A percentile compares a stretch with the other conserved stretches of the same genome.
These are phyloP conservation scores for Otocyon megalotis DNA, from an alignment of 2,113 vertebrate genomes.

Conservation along the genomic window DNA sequence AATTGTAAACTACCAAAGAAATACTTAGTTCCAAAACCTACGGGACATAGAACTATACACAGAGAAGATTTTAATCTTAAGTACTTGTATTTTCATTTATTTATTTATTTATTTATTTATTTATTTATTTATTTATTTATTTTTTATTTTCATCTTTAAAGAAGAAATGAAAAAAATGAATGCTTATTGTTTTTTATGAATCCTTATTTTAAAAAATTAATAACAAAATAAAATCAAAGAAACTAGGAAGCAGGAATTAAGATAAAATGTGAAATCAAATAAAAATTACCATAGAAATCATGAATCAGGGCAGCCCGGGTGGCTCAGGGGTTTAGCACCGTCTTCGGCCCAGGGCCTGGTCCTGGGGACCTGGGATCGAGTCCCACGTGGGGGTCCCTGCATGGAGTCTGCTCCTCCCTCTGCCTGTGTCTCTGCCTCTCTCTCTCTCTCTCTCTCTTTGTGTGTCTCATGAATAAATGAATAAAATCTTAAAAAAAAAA, in stretches of 20 bases:
- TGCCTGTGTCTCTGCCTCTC: too few species aligned
- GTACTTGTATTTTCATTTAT: not conserved
- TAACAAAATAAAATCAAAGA: not conserved
- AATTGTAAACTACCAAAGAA: not conserved
- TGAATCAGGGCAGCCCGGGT: not conserved
- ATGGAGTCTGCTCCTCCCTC: too few species aligned
- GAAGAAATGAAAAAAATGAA: slow-evolving; percentile 1
- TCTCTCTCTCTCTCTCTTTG: too few species aligned
- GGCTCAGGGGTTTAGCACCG: too few species aligned
- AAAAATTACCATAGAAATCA: not conserved
- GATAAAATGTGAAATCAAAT: not conserved
- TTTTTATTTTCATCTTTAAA: not conserved
- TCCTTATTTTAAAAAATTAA: not conserved
- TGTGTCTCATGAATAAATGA: too few species aligned
- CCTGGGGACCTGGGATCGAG: too few species aligned
- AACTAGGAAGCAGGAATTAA: slow-evolving; percentile 13
- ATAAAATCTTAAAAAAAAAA: too few species aligned
- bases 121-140: too few species aligned
- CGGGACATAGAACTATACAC: not conserved
- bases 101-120: too few species aligned
- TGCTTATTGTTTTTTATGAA: not conserved
- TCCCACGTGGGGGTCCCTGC: too few species aligned
- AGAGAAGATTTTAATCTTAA: slow-evolving; percentile 3
- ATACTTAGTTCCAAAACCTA: not conserved
- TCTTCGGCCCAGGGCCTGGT: too few species aligned